These are phyloP conservation scores for Sylvicola cinctus DNA, from an alignment of 2,888 invertebrate species.

Conservation along the genomic window DNA sequence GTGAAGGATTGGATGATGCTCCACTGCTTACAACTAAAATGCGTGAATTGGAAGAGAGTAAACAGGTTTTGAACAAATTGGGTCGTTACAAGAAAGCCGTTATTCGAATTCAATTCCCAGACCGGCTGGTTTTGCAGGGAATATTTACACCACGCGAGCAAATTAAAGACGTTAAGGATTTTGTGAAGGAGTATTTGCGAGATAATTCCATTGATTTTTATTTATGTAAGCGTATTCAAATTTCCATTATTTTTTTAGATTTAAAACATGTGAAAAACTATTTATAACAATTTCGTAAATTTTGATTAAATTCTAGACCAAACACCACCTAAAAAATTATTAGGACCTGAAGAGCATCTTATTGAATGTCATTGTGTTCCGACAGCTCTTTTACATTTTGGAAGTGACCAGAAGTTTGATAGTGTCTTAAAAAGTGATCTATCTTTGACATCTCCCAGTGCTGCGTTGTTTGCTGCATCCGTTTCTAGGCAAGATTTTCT, in stretches of 20 bases:
- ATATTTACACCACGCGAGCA: constrained; percentile 60
- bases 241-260: too few relatives aligned
- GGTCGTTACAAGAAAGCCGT: constrained; percentile 54
- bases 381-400: constrained; percentile 54
- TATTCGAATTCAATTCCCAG: constrained; percentile 71
- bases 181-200: constrained; percentile 48
- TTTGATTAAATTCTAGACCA: constrained; percentile 36
- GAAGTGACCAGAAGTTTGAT: constrained; percentile 26
- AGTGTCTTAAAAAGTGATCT: constrained; percentile 35
- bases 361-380: constrained; percentile 58
- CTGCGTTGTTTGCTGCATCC: constrained; percentile 45
- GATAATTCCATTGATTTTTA: constrained; percentile 46
- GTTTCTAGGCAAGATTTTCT: constrained; percentile 51
- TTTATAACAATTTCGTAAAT: constrained; percentile 6
- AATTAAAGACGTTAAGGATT: constrained; percentile 45
- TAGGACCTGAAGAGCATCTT: constrained; percentile 39
- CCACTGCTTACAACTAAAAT: constrained; percentile 48
- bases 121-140: constrained; percentile 68
- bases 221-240: constrained; percentile 43
- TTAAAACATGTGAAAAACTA: constrained; percentile 3
- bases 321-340: constrained; percentile 57
- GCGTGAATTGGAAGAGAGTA: constrained; percentile 35
- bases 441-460: constrained; percentile 39
- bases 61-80: constrained; percentile 32
- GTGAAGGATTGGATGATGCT: constrained; percentile 43